Evolutionary conservation across 2,113 vertebrate species (phyloP), one percentile per base, ranked within the genome.

Genomic region (Odontesthes bonariensis): DNA sequence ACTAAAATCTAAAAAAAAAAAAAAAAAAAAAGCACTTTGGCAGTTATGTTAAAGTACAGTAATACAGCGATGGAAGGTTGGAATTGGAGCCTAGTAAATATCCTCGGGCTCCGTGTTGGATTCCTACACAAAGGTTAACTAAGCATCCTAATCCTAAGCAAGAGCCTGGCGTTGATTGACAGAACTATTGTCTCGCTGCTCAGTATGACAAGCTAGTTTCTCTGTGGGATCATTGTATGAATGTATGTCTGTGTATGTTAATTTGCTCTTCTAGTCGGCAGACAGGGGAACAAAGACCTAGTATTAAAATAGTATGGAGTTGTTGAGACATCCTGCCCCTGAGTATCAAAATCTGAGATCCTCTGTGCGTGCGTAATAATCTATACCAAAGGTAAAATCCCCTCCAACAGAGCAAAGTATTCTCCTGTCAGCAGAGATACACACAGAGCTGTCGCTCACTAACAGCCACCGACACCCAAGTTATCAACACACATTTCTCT

Each of bases 341-440:
- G 11, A 5, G 10, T 7, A 46, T 32, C 23, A 42, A 8, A 67
- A 35, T 23, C 20, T 32, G 17, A 16, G 40, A 14, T 10, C 46
- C 9, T 11, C 20, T 65, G 53, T 71, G 46, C 53, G 53, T 66
- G 57, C 69, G 44, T 33, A 63, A 75, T 83, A 72, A 81, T 84
- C 69, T 69, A 80, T 81, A 75, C 51, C 22, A 82, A 77, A 84
- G 85, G 82, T 82, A 78, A 47, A 91, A 85, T 82, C 55, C 64
- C 9, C 73, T 85, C 86, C 86, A 73, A 82, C 88, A 64, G 88
- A 85, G 86, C 69, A 22, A 74, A 66, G 77, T 77, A 83, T 90
- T 89, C 85, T 81, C 74, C 78, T 86, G 89, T 91, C 86, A 86
- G 74, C 82, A 72, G 85, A 84, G 83, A 79, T 12, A 31, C 68